Conservation (phyloP, 2,888 invertebrate species). For the Acleris holmiana region DNA sequence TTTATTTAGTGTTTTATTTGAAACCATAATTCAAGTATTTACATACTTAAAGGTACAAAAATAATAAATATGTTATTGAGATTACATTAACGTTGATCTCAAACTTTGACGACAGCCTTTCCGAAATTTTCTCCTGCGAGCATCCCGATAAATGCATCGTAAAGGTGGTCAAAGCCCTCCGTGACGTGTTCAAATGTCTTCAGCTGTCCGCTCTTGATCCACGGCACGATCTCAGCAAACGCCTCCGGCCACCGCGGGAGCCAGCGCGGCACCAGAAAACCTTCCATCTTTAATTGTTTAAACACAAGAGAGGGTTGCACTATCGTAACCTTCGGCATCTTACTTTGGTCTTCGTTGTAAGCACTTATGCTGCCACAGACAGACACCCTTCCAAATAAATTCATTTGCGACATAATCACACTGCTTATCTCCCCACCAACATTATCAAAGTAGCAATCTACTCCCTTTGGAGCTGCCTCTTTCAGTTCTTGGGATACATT, state of each 20-base stretch:
- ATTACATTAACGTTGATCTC: no score
- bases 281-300: constrained; percentile 83
- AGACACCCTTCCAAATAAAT: constrained; percentile 82
- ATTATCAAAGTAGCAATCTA: constrained; percentile 91
- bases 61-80: no score
- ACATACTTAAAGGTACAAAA: no score
- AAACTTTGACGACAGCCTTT: constrained; percentile 87
- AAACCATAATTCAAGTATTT: no score
- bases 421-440: constrained; percentile 88
- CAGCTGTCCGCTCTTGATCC: constrained; percentile 85
- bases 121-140: constrained; percentile 86
- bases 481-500: constrained; percentile 83
- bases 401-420: constrained; percentile 85
- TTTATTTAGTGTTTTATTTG: no score
- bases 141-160: constrained; percentile 10
- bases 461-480: constrained; percentile 86
- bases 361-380: constrained; percentile 86
- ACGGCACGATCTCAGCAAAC: constrained; percentile 76
- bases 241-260: constrained; percentile 77
- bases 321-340: constrained; percentile 62
- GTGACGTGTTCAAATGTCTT: constrained; percentile 85
- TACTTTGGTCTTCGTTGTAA: constrained; percentile 67
- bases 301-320: constrained; percentile 76
- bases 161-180: constrained; percentile 85
- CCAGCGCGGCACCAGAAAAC: constrained; percentile 78